Conservation (phyloP, 2,888 invertebrate genomes). For the Cartodere bifasciata region DNA sequence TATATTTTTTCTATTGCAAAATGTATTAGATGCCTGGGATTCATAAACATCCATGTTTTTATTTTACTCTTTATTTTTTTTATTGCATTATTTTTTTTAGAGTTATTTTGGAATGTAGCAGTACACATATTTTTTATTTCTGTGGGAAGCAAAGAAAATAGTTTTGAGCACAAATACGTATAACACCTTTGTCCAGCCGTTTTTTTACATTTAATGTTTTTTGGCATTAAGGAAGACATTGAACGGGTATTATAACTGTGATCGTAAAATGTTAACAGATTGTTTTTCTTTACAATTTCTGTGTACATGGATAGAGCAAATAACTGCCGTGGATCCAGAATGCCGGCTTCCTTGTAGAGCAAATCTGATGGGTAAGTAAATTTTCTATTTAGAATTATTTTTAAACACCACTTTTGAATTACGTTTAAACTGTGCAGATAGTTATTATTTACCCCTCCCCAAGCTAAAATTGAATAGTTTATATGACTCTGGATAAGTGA, state of each 20-base stretch:
- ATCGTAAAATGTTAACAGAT: not conserved
- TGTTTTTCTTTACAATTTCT: not conserved
- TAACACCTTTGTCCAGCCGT: too few relatives aligned
- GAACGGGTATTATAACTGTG: not conserved
- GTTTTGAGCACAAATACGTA: too few relatives aligned
- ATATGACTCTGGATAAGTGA: not conserved
- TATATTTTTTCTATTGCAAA: too few relatives aligned
- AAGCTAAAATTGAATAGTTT: conserved; percentile 1
- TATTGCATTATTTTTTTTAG: too few relatives aligned
- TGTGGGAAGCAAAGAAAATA: too few relatives aligned
- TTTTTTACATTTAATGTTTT: too few relatives aligned
- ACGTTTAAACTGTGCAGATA: conserved; percentile 1
- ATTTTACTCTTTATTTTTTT: too few relatives aligned
- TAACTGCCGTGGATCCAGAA: not conserved
- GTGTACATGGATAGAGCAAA: not conserved
- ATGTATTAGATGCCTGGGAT: too few relatives aligned
- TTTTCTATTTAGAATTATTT: not conserved
- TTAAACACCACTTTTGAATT: conserved; percentile 2
- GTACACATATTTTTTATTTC: too few relatives aligned
- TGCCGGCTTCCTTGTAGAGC: conserved; percentile 2
- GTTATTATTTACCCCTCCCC: not conserved
- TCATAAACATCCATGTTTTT: too few relatives aligned
- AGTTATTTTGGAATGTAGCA: too few relatives aligned
- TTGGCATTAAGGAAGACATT: too few relatives aligned
- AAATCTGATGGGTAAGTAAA: conserved; percentile 1